Percentiles rank a stretch among this genome's conserved stretches.
Conservation (phyloP, 1,140 invertebrate species). For the Lamellibrachia luymesi region DNA sequence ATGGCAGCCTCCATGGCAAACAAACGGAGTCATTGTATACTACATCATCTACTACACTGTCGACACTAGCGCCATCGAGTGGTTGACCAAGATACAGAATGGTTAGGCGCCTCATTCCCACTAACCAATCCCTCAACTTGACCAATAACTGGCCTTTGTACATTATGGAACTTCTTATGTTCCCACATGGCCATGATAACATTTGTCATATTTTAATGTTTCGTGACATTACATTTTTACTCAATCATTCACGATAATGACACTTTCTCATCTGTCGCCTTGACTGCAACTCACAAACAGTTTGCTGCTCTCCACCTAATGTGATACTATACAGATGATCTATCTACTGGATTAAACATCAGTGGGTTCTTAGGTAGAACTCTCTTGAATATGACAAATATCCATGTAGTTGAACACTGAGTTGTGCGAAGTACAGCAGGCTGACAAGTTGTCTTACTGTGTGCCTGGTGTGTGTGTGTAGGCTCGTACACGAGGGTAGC, state of each 20-base stretch:
- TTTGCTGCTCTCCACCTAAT: not conserved
- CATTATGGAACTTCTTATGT: not conserved
- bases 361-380: not conserved
- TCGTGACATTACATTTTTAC: not conserved
- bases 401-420: not conserved
- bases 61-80: not conserved
- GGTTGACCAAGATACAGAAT: not conserved
- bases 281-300: not conserved
- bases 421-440: too few relatives aligned
- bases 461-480: not conserved
- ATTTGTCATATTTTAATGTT: not conserved
- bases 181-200: not conserved
- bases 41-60: conserved; percentile 41
- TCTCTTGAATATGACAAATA: not conserved
- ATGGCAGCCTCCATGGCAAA: conserved; percentile 38
- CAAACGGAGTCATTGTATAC: conserved; percentile 40
- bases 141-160: not conserved
- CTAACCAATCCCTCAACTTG: not conserved
- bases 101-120: not conserved
- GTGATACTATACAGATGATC: not conserved
- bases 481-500: not conserved
- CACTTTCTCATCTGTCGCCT: not conserved
- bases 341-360: not conserved
- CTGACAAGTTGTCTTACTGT: too few relatives aligned
- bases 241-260: not conserved